Conservation (phyloP, 2,797 vertebrate species). For the Gallinago nigripennis region DNA sequence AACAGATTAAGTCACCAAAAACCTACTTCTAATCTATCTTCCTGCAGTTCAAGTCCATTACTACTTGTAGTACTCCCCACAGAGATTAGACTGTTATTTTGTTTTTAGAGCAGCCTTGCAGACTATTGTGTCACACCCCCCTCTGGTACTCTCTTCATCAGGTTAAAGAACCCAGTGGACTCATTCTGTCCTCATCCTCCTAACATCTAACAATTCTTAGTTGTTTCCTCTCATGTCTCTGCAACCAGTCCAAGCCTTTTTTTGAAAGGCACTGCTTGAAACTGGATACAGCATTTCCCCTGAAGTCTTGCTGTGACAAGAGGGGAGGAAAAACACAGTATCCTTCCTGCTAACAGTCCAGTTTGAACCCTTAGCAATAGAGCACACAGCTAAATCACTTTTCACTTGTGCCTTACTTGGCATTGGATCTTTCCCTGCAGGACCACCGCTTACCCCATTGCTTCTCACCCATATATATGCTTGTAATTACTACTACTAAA, state of each 20-base stretch:
- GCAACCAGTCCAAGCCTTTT: background rate
- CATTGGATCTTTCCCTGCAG: background rate
- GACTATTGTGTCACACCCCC: background rate
- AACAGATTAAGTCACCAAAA: background rate
- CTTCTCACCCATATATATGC: background rate
- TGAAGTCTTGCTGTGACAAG: background rate
- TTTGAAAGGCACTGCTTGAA: background rate
- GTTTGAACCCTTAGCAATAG: background rate
- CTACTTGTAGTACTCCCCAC: background rate
- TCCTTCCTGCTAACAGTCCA: background rate
- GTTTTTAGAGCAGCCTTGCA: background rate
- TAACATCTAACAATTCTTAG: background rate
- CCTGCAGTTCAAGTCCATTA: background rate
- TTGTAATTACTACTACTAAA: background rate
- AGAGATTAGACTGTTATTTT: background rate
- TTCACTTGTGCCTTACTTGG: background rate
- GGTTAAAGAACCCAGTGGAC: background rate
- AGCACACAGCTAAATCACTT: background rate
- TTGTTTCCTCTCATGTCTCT: background rate
- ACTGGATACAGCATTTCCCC: background rate
- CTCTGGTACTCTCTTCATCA: background rate
- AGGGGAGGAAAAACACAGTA: accelerated
- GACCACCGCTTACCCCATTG: background rate
- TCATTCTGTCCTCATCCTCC: background rate
- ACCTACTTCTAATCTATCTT: background rate